Conservation (phyloP, 1,140 invertebrate genomes). For the Bombus sylvicola region DNA sequence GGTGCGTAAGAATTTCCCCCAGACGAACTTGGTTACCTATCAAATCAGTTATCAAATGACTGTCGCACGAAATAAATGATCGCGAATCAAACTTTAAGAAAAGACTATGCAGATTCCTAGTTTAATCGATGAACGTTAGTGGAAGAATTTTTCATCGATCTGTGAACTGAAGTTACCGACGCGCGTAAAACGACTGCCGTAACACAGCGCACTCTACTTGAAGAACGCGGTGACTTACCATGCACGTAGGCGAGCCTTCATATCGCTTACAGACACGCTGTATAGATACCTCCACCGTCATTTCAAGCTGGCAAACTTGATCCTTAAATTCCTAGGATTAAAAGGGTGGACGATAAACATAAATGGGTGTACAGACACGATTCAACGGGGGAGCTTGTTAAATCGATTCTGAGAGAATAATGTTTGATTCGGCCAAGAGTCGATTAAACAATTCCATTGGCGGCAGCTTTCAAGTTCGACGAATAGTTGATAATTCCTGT, state of each 20-base stretch:
- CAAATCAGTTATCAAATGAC: background rate
- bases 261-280: background rate
- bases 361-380: background rate
- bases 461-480: background rate
- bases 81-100: background rate
- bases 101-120: too few species aligned
- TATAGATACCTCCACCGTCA: background rate
- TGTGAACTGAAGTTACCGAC: background rate
- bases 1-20: background rate
- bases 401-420: background rate
- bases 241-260: background rate
- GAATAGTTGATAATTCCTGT: background rate
- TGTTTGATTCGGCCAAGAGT: background rate
- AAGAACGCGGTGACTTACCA: background rate
- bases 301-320: background rate
- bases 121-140: background rate
- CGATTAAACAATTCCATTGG: background rate
- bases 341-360: background rate
- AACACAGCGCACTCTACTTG: background rate
- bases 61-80: background rate
- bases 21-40: background rate
- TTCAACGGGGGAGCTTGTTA: background rate
- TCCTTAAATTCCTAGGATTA: slow-evolving; percentile 22
- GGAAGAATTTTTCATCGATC: background rate
- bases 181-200: background rate